These are phyloP conservation scores for Anguilla rostrata DNA, from an alignment of 2,113 vertebrate genomes.

Conservation along the genomic window DNA sequence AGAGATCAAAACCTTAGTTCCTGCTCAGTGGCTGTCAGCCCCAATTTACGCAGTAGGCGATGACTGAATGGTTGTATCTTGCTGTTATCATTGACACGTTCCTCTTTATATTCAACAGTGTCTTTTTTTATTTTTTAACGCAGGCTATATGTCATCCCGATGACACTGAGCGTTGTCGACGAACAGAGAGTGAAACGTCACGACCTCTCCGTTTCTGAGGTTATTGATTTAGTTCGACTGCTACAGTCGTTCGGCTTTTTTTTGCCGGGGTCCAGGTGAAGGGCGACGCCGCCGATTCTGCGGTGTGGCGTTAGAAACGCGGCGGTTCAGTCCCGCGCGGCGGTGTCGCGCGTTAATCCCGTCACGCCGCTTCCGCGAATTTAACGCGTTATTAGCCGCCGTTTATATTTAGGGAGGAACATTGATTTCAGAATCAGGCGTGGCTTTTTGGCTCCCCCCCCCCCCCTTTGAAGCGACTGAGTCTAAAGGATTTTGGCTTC, in stretches of 20 bases:
- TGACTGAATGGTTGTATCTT: not conserved
- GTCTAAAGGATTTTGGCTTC: constrained; percentile 48
- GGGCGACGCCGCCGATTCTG: too few species aligned
- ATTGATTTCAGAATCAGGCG: constrained; percentile 19
- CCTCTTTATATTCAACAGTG: not conserved
- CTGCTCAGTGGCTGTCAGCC: not conserved
- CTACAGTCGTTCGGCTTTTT: not conserved
- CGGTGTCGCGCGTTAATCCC: constrained; percentile 11
- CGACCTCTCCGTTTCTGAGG: not conserved
- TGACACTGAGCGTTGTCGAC: not conserved
- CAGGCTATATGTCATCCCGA: not conserved
- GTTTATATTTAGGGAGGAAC: constrained; percentile 38
- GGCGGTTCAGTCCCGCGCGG: not conserved
- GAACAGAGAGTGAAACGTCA: constrained; percentile 17
- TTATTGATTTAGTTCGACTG: not conserved
- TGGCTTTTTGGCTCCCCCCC: not conserved
- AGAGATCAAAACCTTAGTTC: not conserved
- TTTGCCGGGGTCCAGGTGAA: not conserved
- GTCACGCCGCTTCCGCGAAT: constrained; percentile 22
- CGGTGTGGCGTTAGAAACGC: not conserved
- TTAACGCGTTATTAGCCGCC: constrained; percentile 31
- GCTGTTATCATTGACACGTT: not conserved
- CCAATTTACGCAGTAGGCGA: not conserved
- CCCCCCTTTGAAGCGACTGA: constrained; percentile 38
- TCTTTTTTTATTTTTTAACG: not conserved